Percentiles rank a stretch among this genome's conserved stretches.
Evolutionary conservation across 2,113 vertebrate genomes (phyloP).

Genomic region (Poicephalus gulielmi): DNA sequence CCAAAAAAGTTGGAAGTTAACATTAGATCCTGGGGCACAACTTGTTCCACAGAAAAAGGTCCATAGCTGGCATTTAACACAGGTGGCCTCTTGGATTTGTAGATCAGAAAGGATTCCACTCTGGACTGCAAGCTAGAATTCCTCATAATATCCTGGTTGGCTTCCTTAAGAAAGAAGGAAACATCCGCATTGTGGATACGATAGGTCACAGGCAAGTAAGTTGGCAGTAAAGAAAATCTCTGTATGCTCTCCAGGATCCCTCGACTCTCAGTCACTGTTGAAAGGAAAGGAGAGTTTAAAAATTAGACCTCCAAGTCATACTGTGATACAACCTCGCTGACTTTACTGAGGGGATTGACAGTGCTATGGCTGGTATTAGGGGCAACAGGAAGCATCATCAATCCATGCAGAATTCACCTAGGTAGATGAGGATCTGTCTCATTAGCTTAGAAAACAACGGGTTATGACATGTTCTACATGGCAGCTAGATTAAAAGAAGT

Average conservation of each 20-base stretch:
- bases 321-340: not conserved
- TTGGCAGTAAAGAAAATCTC: slow-evolving; percentile 81
- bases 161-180: slow-evolving; percentile 88
- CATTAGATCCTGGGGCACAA: slow-evolving; percentile 81
- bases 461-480: not conserved
- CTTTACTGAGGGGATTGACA: not conserved
- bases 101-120: slow-evolving; percentile 87
- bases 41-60: slow-evolving; percentile 76
- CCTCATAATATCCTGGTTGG: slow-evolving; percentile 92
- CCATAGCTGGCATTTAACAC: slow-evolving; percentile 84
- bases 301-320: not conserved
- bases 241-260: slow-evolving; percentile 81
- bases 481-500: not conserved
- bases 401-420: not conserved
- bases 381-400: not conserved
- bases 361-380: not conserved
- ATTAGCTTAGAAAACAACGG: not conserved
- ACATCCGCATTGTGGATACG: slow-evolving; percentile 82
- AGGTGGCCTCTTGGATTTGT: slow-evolving; percentile 79
- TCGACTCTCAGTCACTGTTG: slow-evolving; percentile 82
- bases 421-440: not conserved
- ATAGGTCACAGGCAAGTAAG: slow-evolving; percentile 87
- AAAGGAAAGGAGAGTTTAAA: slow-evolving; percentile 43
- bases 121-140: slow-evolving; percentile 90
- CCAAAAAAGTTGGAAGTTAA: slow-evolving; percentile 76